These are phyloP conservation scores for Clepsis dumicolana DNA, from an alignment of 2,888 invertebrate species.

Conservation along the genomic window DNA sequence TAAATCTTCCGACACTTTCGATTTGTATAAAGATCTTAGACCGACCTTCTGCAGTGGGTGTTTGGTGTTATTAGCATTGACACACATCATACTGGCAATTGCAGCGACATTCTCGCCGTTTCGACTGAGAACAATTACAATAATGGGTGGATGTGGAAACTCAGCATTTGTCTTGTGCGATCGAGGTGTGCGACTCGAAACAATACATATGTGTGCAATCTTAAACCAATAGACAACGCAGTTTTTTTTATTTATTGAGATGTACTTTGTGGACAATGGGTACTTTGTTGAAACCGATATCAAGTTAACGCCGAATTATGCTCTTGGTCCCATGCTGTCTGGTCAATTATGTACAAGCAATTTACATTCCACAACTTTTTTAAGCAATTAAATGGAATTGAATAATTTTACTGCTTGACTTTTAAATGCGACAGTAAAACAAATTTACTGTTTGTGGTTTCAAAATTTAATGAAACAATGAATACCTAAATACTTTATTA, in stretches of 20 bases:
- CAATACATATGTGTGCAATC: constrained; percentile 31
- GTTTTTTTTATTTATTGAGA: constrained; percentile 34
- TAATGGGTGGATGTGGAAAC: constrained; percentile 57
- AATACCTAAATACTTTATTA: too few species aligned
- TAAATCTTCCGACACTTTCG: constrained; percentile 60
- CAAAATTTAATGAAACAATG: too few species aligned
- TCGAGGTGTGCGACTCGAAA: constrained; percentile 44
- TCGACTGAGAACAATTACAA: constrained; percentile 64
- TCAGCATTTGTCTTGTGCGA: constrained; percentile 47
- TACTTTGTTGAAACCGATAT: constrained; percentile 25
- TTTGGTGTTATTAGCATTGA: constrained; percentile 76
- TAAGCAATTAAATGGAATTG: background rate
- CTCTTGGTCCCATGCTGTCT: constrained; percentile 12
- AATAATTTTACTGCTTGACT: background rate
- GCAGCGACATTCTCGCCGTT: constrained; percentile 67
- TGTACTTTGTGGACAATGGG: constrained; percentile 14
- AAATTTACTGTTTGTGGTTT: too few species aligned
- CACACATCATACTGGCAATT: constrained; percentile 71
- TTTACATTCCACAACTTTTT: background rate
- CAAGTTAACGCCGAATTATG: background rate
- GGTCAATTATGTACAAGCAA: background rate
- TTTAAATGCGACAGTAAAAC: background rate
- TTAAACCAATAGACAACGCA: constrained; percentile 15
- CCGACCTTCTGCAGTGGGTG: constrained; percentile 72
- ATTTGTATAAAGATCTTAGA: constrained; percentile 58